Conservation (phyloP, 1,140 invertebrate species). For the Orussus abietinus region DNA sequence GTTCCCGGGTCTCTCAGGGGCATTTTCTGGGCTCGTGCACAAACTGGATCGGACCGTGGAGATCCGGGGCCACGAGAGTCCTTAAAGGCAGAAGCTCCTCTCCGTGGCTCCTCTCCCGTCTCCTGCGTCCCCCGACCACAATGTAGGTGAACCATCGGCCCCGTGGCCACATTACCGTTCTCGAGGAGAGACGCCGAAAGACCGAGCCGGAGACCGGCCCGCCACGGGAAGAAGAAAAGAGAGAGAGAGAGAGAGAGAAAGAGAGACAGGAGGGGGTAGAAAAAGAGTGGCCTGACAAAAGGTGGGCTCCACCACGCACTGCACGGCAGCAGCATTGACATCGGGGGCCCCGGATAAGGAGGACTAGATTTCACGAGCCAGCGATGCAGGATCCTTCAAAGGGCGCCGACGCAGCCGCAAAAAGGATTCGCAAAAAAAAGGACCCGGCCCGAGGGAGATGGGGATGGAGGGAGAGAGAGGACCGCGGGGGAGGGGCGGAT, state of each 20-base stretch:
- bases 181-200: too few relatives aligned
- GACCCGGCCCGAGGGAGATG: slow-evolving; percentile 25
- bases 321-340: slow-evolving; percentile 44
- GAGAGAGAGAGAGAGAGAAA: slow-evolving; percentile 12
- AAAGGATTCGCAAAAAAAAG: slow-evolving; percentile 48
- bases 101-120: too few relatives aligned
- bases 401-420: slow-evolving; percentile 46
- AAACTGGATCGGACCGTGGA: slow-evolving; percentile 36
- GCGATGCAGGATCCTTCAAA: slow-evolving; percentile 49
- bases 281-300: slow-evolving; percentile 45
- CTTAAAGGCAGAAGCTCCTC: slow-evolving; percentile 24
- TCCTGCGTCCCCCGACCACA: slow-evolving; percentile 23
- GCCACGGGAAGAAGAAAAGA: slow-evolving; percentile 1
- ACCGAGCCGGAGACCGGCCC: slow-evolving; percentile 9
- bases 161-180: slow-evolving; percentile 28
- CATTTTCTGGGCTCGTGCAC: slow-evolving; percentile 49
- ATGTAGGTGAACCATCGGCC: slow-evolving; percentile 41
- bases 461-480: slow-evolving; percentile 6
- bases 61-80: slow-evolving; percentile 14
- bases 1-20: slow-evolving; percentile 28
- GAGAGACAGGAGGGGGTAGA: slow-evolving; percentile 15
- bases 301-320: slow-evolving; percentile 39
- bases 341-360: slow-evolving; percentile 39
- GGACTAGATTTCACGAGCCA: slow-evolving; percentile 55
- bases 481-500: slow-evolving; percentile 3